Base-by-base conservation (phyloP, 2,797 vertebrate species). In the Clarias laeviceps region DNA sequence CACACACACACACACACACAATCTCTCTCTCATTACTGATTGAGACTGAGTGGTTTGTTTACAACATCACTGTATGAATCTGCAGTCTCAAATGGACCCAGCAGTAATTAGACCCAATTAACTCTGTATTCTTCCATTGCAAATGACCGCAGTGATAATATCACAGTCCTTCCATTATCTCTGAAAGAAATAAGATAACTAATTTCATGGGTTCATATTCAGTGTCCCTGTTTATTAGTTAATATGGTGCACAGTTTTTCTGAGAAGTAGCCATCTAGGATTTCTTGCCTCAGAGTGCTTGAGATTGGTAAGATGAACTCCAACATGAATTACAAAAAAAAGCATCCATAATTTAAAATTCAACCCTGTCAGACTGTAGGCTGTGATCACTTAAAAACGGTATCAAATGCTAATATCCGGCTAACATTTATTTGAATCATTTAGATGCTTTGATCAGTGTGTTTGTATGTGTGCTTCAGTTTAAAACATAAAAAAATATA, bases 41-140 rank as follows among this genome's bases (percentile, higher is more conserved):
- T 77, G 64, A 82, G 83, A 87, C 61, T 77, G 64, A 82, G 62
- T 84, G 78, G 20, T 77, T 62, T 87, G 86, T 84, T 66, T 81
- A 76, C 70, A 76, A 65, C 37, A 32, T 57, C 66, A 50, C n/a
- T n/a, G 34, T 59, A 40, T 78, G 82, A 83, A 34, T 64, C 73
- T 20, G 56, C 56, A 57, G 62, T 22, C 84, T 82, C 32, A 70
- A 65, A 83, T 72, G 61, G 61, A 87, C 6, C 77, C 27, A 7
- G 18, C 37, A 40, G 69, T 87, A 61, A 83, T 84, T 73, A 68
- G 54, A 32, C 54, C 78, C 62, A 84, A 76, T 87, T 87, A 84
- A 69, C 61, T 76, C n/a, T 66, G 62, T 82, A 70, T 62, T 40
- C 62, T 74, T 84, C 54, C 50, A 66, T 54, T 32, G n/a, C 17